Conservation (phyloP, 2,113 vertebrate genomes). For the Microcebus jonahi region DNA sequence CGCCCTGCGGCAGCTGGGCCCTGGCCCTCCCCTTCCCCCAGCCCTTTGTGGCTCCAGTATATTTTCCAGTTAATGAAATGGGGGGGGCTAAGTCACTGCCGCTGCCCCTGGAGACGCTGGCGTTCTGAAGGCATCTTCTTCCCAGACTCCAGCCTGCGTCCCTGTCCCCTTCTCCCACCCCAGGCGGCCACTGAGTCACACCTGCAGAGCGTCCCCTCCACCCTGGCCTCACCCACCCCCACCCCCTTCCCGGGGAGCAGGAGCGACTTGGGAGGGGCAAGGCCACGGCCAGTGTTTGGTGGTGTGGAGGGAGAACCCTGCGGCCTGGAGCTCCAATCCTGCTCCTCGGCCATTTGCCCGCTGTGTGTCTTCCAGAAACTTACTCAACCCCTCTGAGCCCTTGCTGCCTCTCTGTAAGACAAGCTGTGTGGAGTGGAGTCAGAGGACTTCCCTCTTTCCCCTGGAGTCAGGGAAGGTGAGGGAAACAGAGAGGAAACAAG, state of each 20-base stretch:
- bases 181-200: not conserved
- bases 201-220: not conserved
- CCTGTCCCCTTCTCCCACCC: no score
- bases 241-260: not conserved
- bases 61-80: slow-evolving; percentile 62
- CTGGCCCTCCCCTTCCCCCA: not conserved
- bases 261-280: not conserved
- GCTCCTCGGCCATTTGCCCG: not conserved
- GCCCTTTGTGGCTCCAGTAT: slow-evolving; percentile 48
- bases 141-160: not conserved
- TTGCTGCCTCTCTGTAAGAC: not conserved
- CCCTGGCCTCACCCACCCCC: not conserved
- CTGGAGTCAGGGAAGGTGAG: not conserved
- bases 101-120: not conserved
- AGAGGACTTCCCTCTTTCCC: not conserved
- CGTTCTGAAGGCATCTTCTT: not conserved
- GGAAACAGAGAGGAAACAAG: not conserved
- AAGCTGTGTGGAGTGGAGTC: not conserved
- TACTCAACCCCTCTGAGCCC: not conserved
- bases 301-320: not conserved
- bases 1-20: slow-evolving; percentile 19
- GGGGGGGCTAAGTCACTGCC: not conserved
- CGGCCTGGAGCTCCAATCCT: not conserved
- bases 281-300: no score
- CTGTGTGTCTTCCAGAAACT: not conserved